Evolutionary conservation across 2,888 invertebrate genomes (phyloP), one percentile per base, ranked within the genome.

Genomic region (Zonitis immaculata): DNA sequence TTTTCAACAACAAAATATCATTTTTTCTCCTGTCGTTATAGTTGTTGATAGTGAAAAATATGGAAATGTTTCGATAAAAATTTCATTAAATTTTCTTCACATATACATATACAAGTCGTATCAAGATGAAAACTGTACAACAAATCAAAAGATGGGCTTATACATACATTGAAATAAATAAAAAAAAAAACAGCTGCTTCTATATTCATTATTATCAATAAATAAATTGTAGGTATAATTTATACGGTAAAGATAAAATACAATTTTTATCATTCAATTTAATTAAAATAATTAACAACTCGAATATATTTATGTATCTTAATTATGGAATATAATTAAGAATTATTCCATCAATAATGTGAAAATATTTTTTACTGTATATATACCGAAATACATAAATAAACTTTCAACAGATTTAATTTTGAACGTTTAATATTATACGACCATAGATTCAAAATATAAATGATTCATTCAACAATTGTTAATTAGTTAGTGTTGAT

Each of bases 11-110:
- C n/a, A n/a, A n/a, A n/a, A n/a, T n/a, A n/a, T n/a, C n/a, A n/a
- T n/a, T n/a, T n/a, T n/a, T n/a, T n/a, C n/a, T n/a, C n/a, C n/a
- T n/a, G n/a, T n/a, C n/a, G n/a, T n/a, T n/a, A n/a, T n/a, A n/a
- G n/a, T n/a, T 47, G 39, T 26, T 45, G 51, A 55, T 55, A 49
- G 52, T 56, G n/a, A n/a, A n/a, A n/a, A n/a, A n/a, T n/a, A 52
- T 56, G 52, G 44, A 49, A 56, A 52, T 49, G 28, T 45, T 42
- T 43, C 52, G 56, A 56, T 56, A 52, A 56, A 49, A 52, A 52
- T 56, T 56, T 56, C 56, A 56, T 52, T 56, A 56, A 56, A 30
- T 30, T 35, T 14, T 9, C 35, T 12, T 1, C 30, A 27, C 3
- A 3, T 18, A 9, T 16, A 8, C 16, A 9, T 14, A 3, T 16